A percentile compares a stretch with the other conserved stretches of the same genome.
phyloP scores from a whole-genome alignment of 2,888 invertebrate genomes.

The Hylaea fasciaria region DNA sequence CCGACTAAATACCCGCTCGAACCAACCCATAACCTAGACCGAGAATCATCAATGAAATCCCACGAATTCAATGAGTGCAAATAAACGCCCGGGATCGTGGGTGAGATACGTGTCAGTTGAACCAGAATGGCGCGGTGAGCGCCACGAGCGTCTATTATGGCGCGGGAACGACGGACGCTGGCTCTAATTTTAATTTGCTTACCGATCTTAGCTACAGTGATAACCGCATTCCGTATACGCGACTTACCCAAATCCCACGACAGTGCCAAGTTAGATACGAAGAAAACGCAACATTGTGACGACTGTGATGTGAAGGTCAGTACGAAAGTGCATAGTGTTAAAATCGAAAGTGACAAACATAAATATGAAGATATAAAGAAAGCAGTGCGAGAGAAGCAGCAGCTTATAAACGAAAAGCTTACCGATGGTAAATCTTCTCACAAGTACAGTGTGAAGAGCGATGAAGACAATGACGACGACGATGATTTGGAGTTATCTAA shows the following conservation, averaged over 20 bases:
- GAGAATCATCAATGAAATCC: conserved; percentile 69
- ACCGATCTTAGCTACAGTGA: conserved; percentile 79
- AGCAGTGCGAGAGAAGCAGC: conserved; percentile 62
- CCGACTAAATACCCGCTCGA: conserved; percentile 61
- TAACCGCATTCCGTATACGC: conserved; percentile 83
- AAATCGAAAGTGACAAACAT: conserved; percentile 70
- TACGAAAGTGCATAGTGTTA: conserved; percentile 67
- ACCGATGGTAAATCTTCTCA: conserved; percentile 50
- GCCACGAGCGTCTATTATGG: conserved; percentile 75
- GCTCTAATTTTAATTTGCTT: conserved; percentile 79
- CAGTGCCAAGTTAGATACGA: conserved; percentile 56
- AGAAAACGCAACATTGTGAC: conserved; percentile 70
- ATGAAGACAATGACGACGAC: conserved; percentile 58
- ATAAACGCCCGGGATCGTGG: conserved; percentile 66
- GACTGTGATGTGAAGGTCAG: conserved; percentile 74
- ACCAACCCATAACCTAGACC: conserved; percentile 61
- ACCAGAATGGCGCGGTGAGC: conserved; percentile 80
- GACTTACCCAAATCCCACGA: conserved; percentile 69
- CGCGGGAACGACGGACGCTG: conserved; percentile 76
- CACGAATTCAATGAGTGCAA: conserved; percentile 64
- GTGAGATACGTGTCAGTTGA: conserved; percentile 67
- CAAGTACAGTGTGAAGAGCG: conserved; percentile 56
- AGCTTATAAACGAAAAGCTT: conserved; percentile 55
- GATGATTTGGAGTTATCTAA: conserved; percentile 44
- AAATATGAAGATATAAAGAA: conserved; percentile 65